Evolutionary conservation across 2,797 vertebrate species (phyloP), one percentile per base, ranked within the genome.

Genomic region (Aeoliscus strigatus): DNA sequence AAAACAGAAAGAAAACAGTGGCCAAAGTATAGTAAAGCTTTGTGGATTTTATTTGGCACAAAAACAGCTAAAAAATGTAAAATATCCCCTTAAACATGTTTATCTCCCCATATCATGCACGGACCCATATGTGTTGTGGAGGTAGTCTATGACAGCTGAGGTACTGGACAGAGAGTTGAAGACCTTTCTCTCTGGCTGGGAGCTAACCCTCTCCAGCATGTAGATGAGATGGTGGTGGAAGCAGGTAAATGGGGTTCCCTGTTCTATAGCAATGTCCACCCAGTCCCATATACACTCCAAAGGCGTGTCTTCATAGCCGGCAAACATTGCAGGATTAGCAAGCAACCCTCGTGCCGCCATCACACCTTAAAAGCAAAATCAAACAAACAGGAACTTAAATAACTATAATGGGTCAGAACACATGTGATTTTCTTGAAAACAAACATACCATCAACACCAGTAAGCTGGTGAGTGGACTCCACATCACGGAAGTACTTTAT

Each of bases 181-280:
- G 39, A 92, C 67, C 56, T 86, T 96, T 55, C 93, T 93, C 76
- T 99, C 96, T 15, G 95, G 92, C 68, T 91, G 94, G 45, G 96
- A 97, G 61, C 88, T 94, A 60, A 98, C 88, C 24, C 86, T 91
- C 75, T 98, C 96, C 83, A 99, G 84, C 96, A 99, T 99, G 84
- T 97, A 97, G 69, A 95, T 96, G 30, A 99, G 89, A 75, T 99
- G 96, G 31, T 97, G 94, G 77, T 99, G 96, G 69, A 98, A 96
- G 75, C 94, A 97, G 0, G 90, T 90, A 66, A 93, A 98, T 3
- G 94, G 90, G 35, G 94, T 97, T 46, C 96, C 96, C 1, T 92
- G 93, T 45, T 93, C 89, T 41, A 93, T 58, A 38, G 96, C 85
- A 32, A 93, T 86, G 66, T 97, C 89, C 83, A 97, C 87, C 96